Evolutionary conservation across 1,140 invertebrate species (phyloP).

Genomic region (Galendromus occidentalis): DNA sequence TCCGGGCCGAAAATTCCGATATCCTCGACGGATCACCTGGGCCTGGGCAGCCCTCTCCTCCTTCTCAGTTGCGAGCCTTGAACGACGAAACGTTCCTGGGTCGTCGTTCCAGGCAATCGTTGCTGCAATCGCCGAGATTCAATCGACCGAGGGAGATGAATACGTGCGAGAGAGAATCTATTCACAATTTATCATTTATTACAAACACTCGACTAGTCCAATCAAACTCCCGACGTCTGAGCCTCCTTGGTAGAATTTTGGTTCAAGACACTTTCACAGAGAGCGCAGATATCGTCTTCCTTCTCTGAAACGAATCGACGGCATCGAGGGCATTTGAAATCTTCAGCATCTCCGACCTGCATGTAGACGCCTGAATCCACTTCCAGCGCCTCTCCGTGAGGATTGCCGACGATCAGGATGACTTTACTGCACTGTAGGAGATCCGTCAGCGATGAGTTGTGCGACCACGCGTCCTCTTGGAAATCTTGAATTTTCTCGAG

Average conservation of each 20-base stretch:
- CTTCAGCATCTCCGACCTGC: not conserved
- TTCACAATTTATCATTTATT: too few relatives aligned
- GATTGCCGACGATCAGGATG: not conserved
- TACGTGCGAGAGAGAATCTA: too few relatives aligned
- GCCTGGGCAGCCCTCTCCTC: too few relatives aligned
- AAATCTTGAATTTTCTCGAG: not conserved
- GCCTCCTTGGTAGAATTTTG: not conserved
- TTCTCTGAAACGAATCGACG: not conserved
- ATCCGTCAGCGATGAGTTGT: not conserved
- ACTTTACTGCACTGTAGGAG: not conserved
- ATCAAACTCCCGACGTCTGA: too few relatives aligned
- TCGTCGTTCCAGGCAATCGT: too few relatives aligned
- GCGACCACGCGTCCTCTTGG: not conserved
- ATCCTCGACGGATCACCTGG: too few relatives aligned
- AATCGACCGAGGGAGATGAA: too few relatives aligned
- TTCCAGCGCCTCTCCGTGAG: not conserved
- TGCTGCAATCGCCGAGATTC: too few relatives aligned
- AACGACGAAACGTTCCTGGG: too few relatives aligned
- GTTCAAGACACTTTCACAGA: not conserved
- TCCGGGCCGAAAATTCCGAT: too few relatives aligned
- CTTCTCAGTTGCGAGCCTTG: too few relatives aligned
- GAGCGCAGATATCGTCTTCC: not conserved
- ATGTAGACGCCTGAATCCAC: not conserved
- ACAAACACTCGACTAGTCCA: too few relatives aligned
- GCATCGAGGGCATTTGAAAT: not conserved